Evolutionary conservation across 2,113 vertebrate species (phyloP).

Genomic region (Terrapene triunguis): DNA sequence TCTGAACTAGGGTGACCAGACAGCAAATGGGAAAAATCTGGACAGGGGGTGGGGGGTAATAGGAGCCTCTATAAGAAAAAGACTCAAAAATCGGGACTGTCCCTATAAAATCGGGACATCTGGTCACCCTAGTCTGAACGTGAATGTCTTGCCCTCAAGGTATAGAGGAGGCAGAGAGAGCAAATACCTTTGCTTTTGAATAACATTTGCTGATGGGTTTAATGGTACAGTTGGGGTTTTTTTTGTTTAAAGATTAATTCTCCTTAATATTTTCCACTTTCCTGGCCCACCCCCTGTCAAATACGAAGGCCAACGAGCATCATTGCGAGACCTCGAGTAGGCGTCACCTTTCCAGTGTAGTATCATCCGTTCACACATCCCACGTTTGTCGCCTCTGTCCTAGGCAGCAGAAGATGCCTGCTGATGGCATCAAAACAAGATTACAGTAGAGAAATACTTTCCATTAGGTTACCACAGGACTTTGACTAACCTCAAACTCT

Average conservation of each 20-base stretch:
- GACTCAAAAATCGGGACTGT: no score
- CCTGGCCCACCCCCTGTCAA: neutral
- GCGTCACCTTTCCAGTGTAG: conserved; percentile 22
- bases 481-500: neutral
- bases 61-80: no score
- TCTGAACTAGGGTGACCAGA: no score
- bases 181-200: conserved; percentile 11
- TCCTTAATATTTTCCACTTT: conserved; percentile 54
- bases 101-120: no score
- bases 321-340: neutral
- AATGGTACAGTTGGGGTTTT: neutral
- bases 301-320: conserved; percentile 18
- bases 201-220: conserved; percentile 41
- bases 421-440: neutral
- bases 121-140: no score
- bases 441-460: conserved; percentile 51
- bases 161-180: neutral
- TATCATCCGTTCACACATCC: conserved; percentile 66
- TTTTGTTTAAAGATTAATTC: neutral
- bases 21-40: no score
- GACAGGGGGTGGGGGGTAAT: no score
- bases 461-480: neutral
- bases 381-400: conserved; percentile 14
- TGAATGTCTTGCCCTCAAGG: conserved; percentile 1
- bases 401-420: neutral